Percentiles rank a stretch among this genome's conserved stretches.
Evolutionary conservation across 2,888 invertebrate genomes (phyloP).

Genomic region (Cremastobaeus sp.): DNA sequence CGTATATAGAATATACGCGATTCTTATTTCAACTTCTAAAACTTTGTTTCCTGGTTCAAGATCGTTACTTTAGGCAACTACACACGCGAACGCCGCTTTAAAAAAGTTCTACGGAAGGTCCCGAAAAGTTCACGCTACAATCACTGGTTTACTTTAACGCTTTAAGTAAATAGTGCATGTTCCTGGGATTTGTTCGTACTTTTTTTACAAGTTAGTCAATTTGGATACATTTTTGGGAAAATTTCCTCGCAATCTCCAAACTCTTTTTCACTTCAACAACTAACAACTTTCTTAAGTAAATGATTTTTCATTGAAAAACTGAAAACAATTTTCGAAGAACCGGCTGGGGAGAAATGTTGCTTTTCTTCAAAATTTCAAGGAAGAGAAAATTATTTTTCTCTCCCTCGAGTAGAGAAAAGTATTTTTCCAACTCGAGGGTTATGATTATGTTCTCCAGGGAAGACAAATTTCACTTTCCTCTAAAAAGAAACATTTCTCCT

Average conservation of each 20-base stretch:
- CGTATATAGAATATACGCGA: slow-evolving; percentile 34
- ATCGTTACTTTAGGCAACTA: slow-evolving; percentile 22
- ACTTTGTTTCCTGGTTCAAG: slow-evolving; percentile 3
- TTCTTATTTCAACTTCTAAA: slow-evolving; percentile 23
- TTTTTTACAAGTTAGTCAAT: slow-evolving; percentile 22
- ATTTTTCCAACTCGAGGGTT: too few relatives aligned
- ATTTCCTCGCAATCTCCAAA: background rate
- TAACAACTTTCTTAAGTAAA: too few relatives aligned
- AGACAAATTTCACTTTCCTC: too few relatives aligned
- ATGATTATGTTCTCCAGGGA: too few relatives aligned
- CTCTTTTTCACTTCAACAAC: too few relatives aligned
- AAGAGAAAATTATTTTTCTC: too few relatives aligned
- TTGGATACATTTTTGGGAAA: slow-evolving; percentile 24
- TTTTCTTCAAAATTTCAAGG: too few relatives aligned
- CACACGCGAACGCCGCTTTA: slow-evolving; percentile 43
- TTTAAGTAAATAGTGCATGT: slow-evolving; percentile 66
- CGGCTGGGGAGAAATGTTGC: too few relatives aligned
- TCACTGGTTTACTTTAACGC: slow-evolving; percentile 14
- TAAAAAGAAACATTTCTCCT: too few relatives aligned
- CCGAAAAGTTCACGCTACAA: slow-evolving; percentile 64
- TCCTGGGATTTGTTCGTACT: slow-evolving; percentile 57
- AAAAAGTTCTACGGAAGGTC: slow-evolving; percentile 68
- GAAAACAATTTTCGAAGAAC: too few relatives aligned
- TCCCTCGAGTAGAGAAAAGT: too few relatives aligned
- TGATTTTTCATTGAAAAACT: too few relatives aligned